Evolutionary conservation across 2,888 invertebrate species (phyloP), one percentile per base, ranked within the genome.

Genomic region (Hirtodrosophila cameraria): DNA sequence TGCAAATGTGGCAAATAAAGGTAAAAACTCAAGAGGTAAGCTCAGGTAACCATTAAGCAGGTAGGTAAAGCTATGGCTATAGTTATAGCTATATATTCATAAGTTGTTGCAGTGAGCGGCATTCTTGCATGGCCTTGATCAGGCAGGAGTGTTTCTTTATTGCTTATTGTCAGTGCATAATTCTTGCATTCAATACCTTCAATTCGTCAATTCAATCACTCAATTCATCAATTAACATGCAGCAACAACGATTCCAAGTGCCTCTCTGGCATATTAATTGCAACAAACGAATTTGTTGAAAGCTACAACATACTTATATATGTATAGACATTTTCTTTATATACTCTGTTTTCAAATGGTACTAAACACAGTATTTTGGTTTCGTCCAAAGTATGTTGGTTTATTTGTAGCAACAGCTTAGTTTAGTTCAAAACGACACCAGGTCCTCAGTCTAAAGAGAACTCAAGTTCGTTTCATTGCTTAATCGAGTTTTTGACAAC

Each of bases 241-340:
- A 16, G 25, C 43, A 30, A 3, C 46, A 15, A 23, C 9, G 16
- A 33, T 36, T 42, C 27, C 23, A 48, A 27, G 35, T 23, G 31
- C 43, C 30, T 43, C 35, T 15, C 16, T 39, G 36, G 70, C 70
- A 70, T 70, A 70, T 64, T 70, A 59, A 70, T 70, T 64, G 18
- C 52, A 49, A 27, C 52, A 42, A 46, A 42, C 39, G 5, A 27
- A 38, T n/a, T 35, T n/a, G 16, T 54, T 31, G 20, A 45, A 25
- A 18, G 18, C n/a, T n/a, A n/a, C n/a, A n/a, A n/a, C n/a, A n/a
- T n/a, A n/a, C n/a, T n/a, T n/a, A n/a, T n/a, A n/a, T n/a, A n/a
- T n/a, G n/a, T n/a, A n/a, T n/a, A n/a, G 5, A 23, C 23, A 23
- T 11, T 16, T 5, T 30, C 7, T 11, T 30, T 8, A 4, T n/a